A percentile compares a stretch with the other conserved stretches of the same genome.
These are phyloP conservation scores for Nineta flava DNA, from an alignment of 2,888 invertebrate genomes.

Conservation along the genomic window DNA sequence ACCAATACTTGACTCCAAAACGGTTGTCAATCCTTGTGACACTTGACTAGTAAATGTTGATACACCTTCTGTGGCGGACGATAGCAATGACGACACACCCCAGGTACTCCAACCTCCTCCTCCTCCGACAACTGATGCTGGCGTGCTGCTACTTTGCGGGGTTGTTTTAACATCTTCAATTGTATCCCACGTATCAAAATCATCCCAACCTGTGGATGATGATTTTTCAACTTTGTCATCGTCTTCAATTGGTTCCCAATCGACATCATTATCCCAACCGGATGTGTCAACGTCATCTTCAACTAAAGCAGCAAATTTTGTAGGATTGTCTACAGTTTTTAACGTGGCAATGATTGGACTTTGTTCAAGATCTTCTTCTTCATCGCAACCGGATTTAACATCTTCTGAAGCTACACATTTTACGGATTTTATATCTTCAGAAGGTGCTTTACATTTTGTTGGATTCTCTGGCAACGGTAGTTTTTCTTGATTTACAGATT, in stretches of 20 bases:
- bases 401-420: no score
- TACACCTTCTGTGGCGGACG: slow-evolving; percentile 59
- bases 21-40: slow-evolving; percentile 61
- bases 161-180: slow-evolving; percentile 14
- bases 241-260: slow-evolving; percentile 20
- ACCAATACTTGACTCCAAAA: slow-evolving; percentile 67
- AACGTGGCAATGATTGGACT: not conserved
- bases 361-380: not conserved
- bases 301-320: not conserved
- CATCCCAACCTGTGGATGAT: slow-evolving; percentile 27
- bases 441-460: no score
- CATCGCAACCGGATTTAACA: not conserved
- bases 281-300: not conserved
- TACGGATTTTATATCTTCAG: no score
- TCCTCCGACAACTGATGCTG: not conserved
- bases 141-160: not conserved
- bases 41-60: slow-evolving; percentile 66
- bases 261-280: slow-evolving; percentile 20
- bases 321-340: no score
- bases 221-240: slow-evolving; percentile 16
- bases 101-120: slow-evolving; percentile 56
- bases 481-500: no score
- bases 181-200: slow-evolving; percentile 33
- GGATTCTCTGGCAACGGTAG: no score
- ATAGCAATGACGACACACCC: slow-evolving; percentile 58